phyloP scores from a whole-genome alignment of 2,797 vertebrate species.

The Hyperoplus lanceolatus region DNA sequence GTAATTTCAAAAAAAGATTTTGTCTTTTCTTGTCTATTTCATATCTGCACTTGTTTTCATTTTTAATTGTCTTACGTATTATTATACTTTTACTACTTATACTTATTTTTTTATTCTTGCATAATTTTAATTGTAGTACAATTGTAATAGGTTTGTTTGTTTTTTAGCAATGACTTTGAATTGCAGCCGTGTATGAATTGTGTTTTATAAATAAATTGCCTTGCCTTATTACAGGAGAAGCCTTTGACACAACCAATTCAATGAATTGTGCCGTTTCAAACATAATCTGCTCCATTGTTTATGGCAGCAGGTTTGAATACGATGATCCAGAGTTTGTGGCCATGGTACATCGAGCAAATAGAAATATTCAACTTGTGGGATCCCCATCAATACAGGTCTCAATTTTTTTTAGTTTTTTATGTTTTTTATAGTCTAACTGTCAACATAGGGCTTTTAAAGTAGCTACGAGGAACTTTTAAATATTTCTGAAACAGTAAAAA shows the following conservation, averaged over 20 bases:
- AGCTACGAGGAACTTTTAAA: too few species aligned
- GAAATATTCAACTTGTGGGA: background rate
- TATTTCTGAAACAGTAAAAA: too few species aligned
- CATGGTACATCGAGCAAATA: conserved; percentile 24
- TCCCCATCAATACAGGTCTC: conserved; percentile 34
- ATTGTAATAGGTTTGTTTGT: too few species aligned
- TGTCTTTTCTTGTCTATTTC: too few species aligned
- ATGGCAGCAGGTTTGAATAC: conserved; percentile 62
- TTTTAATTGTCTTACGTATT: background rate
- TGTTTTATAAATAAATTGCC: too few species aligned
- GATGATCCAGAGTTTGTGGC: conserved; percentile 42
- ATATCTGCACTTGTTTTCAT: background rate
- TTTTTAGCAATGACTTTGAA: too few species aligned
- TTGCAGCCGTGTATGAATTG: too few species aligned
- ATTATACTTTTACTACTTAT: too few species aligned
- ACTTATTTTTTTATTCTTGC: too few species aligned
- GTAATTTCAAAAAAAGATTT: too few species aligned
- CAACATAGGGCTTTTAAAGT: background rate
- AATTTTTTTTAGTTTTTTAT: background rate
- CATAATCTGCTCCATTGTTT: conserved; percentile 64
- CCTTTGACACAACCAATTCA: conserved; percentile 28
- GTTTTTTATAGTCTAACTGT: background rate
- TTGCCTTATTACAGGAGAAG: conserved; percentile 29
- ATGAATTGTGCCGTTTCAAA: conserved; percentile 46
- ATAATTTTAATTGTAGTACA: too few species aligned